Conservation (phyloP, 1,140 invertebrate species). For the Bombus confusus region DNA sequence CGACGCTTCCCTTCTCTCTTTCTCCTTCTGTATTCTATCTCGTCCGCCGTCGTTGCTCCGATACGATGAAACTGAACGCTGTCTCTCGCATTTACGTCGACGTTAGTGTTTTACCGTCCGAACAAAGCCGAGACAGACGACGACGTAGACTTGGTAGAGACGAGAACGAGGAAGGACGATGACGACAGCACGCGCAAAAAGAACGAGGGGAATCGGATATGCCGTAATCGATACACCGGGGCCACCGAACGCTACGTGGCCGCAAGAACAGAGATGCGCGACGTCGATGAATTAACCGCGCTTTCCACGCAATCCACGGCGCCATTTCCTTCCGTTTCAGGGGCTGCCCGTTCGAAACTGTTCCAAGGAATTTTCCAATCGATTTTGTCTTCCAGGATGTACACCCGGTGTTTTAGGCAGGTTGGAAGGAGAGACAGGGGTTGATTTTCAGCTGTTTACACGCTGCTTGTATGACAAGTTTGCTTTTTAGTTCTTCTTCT, state of each 20-base stretch:
- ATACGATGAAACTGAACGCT: conserved; percentile 43
- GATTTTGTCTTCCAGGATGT: neutral
- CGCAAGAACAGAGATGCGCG: conserved; percentile 37
- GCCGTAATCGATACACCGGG: conserved; percentile 48
- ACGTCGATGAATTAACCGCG: conserved; percentile 34
- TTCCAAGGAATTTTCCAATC: neutral
- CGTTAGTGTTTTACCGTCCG: conserved; percentile 47
- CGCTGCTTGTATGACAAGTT: neutral
- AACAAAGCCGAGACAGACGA: conserved; percentile 31
- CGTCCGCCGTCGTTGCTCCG: neutral
- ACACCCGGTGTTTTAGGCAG: neutral
- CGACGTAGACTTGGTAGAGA: conserved; percentile 9
- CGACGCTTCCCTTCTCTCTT: neutral
- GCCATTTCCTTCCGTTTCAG: neutral
- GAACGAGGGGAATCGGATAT: conserved; percentile 47
- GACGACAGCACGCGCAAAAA: conserved; percentile 37
- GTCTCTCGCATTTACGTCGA: conserved; percentile 44
- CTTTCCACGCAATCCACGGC: conserved; percentile 31
- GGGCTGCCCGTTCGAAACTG: neutral
- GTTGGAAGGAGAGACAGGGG: too few relatives aligned
- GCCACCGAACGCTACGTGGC: conserved; percentile 43
- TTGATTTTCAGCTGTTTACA: neutral
- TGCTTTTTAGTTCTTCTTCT: neutral
- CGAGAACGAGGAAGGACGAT: neutral
- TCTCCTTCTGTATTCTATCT: neutral